Evolutionary conservation across 2,113 vertebrate species (phyloP).

Genomic region (Probosciger aterrimus): DNA sequence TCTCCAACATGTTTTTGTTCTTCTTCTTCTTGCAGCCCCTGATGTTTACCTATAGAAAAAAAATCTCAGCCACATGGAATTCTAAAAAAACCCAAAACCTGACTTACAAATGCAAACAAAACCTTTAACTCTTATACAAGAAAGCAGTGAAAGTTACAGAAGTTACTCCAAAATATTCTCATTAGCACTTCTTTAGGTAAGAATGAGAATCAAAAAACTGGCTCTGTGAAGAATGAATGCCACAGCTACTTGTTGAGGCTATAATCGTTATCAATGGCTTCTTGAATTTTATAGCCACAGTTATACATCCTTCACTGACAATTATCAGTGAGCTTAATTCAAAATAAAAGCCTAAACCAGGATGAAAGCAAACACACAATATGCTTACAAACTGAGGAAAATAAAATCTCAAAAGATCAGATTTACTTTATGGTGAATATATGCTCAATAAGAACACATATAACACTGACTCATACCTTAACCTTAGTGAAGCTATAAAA

Average conservation of each 20-base stretch:
- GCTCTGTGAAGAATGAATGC: background rate
- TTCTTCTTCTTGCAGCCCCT: background rate
- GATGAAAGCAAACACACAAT: background rate
- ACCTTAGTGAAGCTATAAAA: background rate
- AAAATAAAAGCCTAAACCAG: background rate
- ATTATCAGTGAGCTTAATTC: background rate
- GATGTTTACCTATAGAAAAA: background rate
- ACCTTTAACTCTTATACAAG: background rate
- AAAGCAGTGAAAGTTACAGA: background rate
- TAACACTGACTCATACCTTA: accelerated
- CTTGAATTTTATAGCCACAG: background rate
- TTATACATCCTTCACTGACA: background rate
- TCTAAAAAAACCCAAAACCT: background rate
- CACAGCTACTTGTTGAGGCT: conserved; percentile 1
- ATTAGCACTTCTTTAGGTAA: conserved; percentile 28
- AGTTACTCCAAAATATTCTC: background rate
- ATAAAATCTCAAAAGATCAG: background rate
- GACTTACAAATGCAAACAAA: background rate
- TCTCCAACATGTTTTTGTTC: background rate
- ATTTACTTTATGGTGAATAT: background rate
- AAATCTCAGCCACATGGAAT: background rate
- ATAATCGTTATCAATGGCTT: background rate
- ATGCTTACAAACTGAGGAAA: background rate
- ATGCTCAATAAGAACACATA: background rate
- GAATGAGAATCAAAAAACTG: background rate